Base-by-base conservation (phyloP, 2,797 vertebrate species). In the Psittacula derbiana region DNA sequence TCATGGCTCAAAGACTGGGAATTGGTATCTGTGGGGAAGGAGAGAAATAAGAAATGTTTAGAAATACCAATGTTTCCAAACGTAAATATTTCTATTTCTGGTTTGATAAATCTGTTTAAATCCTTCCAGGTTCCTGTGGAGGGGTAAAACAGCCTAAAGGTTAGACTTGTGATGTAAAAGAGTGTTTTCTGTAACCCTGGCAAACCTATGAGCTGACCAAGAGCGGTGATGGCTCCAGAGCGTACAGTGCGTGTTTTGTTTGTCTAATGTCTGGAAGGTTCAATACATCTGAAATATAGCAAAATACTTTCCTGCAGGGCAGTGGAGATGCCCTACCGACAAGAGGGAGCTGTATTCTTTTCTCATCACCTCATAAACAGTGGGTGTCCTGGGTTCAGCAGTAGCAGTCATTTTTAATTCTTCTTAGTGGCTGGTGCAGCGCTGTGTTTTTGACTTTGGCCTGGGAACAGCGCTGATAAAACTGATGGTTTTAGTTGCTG, bases 271-370 rank as follows among this genome's bases (percentile, higher is more conserved):
- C 66, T 65, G 66, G 66, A 94, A 96, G 67, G 90, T 73, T 85
- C 86, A 72, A 43, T 84, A 52, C 19, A 46, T 84, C 25, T 91
- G 71, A 92, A 92, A 67, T 84, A 86, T 4, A 71, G 58, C 14
- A 46, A 91, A 78, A 83, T 87, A 80, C 16, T 4, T 21, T 75
- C 75, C 76, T 85, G 52, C 55, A 73, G 91, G 33, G 78, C 55
- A 91, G 47, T 55, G 73, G 82, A 81, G 82, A 89, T 93, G 88
- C 84, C 92, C 88, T 95, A 76, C 69, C 88, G 93, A 93, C 92
- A 91, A 92, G 78, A 90, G 43, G 87, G 93, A 95, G 95, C 93
- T 97, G 92, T 93, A 87, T 96, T 97, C 85, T 96, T 94, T 96
- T 85, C 86, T 94, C 76, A 92, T 87, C 96, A 97, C 93, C 92